Percentiles rank a stretch among this genome's conserved stretches.
phyloP scores from a whole-genome alignment of 2,888 invertebrate species.

The Schrankia costaestrigalis region DNA sequence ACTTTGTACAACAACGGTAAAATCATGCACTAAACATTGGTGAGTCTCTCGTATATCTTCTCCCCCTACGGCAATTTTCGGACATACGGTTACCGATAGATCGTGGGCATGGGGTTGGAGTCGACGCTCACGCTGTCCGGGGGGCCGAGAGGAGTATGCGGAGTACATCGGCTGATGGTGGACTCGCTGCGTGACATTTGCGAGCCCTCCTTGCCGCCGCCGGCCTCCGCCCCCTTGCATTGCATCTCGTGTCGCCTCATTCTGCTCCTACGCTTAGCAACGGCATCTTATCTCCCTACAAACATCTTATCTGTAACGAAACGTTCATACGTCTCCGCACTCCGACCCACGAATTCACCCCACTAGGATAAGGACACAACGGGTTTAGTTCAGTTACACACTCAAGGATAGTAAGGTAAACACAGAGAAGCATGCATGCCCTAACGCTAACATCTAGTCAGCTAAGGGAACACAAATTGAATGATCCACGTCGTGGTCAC shows the following conservation, averaged over 20 bases:
- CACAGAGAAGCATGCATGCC: slow-evolving; percentile 74
- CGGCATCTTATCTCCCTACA: slow-evolving; percentile 71
- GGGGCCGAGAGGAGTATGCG: slow-evolving; percentile 71
- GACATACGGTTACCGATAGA: slow-evolving; percentile 88
- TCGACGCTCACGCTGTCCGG: slow-evolving; percentile 91
- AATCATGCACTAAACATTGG: background rate
- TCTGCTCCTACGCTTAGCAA: slow-evolving; percentile 70
- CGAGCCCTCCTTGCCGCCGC: slow-evolving; percentile 63
- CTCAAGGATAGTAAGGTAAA: slow-evolving; percentile 57
- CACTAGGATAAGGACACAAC: slow-evolving; percentile 51
- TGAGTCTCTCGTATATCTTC: slow-evolving; percentile 47
- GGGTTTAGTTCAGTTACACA: slow-evolving; percentile 53
- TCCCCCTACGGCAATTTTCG: slow-evolving; percentile 43
- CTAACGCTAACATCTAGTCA: slow-evolving; percentile 68
- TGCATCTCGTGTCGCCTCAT: slow-evolving; percentile 72
- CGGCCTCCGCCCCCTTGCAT: slow-evolving; percentile 58
- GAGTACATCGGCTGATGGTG: slow-evolving; percentile 81
- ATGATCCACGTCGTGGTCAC: slow-evolving; percentile 49
- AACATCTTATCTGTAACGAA: slow-evolving; percentile 71
- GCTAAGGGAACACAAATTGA: slow-evolving; percentile 50
- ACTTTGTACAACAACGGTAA: background rate
- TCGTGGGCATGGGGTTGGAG: slow-evolving; percentile 91
- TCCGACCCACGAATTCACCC: slow-evolving; percentile 46
- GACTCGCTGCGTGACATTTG: slow-evolving; percentile 88
- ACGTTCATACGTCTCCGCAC: slow-evolving; percentile 57